Percentiles rank a stretch among this genome's conserved stretches.
phyloP scores from a whole-genome alignment of 2,113 vertebrate genomes.

The Pontoporia blainvillei region DNA sequence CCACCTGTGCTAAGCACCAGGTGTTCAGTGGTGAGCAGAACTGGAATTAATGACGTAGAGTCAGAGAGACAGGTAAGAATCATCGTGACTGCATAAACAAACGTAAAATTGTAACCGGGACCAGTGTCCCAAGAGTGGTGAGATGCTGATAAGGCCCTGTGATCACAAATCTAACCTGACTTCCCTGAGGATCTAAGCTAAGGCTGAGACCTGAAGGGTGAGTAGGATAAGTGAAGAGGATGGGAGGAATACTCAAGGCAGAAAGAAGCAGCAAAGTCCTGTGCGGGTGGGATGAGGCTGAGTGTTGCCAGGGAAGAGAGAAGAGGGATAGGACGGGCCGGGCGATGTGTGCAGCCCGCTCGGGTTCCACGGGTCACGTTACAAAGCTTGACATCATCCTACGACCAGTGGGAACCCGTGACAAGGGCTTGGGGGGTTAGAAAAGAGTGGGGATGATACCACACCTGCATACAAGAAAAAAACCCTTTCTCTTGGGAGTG shows the following conservation, averaged over 20 bases:
- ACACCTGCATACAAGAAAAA: neutral
- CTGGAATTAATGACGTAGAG: fast-evolving
- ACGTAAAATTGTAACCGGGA: fast-evolving
- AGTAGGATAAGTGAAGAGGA: too few relatives aligned
- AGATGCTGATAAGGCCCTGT: neutral
- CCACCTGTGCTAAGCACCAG: neutral
- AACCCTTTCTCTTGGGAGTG: neutral
- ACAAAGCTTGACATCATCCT: neutral
- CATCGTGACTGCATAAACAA: neutral
- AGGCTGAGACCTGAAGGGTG: fast-evolving
- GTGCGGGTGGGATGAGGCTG: fast-evolving
- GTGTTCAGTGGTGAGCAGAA: neutral
- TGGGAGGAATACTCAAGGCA: neutral
- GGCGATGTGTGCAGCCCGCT: fast-evolving
- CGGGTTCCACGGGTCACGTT: fast-evolving
- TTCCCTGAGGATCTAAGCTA: neutral
- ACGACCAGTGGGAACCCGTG: fast-evolving
- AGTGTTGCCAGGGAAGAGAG: neutral
- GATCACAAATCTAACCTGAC: fast-evolving
- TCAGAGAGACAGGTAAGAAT: neutral
- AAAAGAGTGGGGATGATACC: fast-evolving
- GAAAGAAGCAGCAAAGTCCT: neutral
- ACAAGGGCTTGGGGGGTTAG: neutral
- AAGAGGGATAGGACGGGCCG: fast-evolving
- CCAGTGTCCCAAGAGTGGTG: fast-evolving